Conservation (phyloP, 2,797 vertebrate genomes). For the Crypturellus tataupa region DNA sequence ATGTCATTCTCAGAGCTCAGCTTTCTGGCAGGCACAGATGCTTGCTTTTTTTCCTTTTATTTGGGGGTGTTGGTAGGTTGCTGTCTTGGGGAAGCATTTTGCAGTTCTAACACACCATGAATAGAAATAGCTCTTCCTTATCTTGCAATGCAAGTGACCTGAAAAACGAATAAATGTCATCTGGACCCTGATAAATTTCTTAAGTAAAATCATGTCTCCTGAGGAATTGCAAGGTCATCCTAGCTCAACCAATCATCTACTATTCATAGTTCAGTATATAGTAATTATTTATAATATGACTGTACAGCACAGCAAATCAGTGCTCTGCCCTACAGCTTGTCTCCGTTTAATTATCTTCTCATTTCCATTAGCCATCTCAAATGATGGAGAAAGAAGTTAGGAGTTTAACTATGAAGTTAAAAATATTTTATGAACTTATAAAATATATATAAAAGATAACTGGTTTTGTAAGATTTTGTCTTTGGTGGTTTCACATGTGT, state of each 20-base stretch:
- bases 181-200: background rate
- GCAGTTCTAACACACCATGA: background rate
- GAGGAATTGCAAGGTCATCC: background rate
- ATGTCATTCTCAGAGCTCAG: background rate
- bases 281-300: background rate
- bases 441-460: background rate
- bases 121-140: background rate
- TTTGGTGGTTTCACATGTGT: background rate
- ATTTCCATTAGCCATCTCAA: background rate
- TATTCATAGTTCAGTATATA: background rate
- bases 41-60: background rate
- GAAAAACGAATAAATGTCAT: background rate
- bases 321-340: background rate
- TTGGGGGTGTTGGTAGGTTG: background rate
- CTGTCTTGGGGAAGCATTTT: background rate
- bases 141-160: background rate
- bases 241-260: background rate
- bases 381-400: background rate
- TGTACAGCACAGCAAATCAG: background rate
- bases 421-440: too few relatives aligned
- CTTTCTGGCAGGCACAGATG: background rate
- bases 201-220: background rate
- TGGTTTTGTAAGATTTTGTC: background rate
- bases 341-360: background rate
- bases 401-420: background rate